Base-by-base conservation (phyloP, 2,888 invertebrate genomes). In the Liposcelis brunnea region DNA sequence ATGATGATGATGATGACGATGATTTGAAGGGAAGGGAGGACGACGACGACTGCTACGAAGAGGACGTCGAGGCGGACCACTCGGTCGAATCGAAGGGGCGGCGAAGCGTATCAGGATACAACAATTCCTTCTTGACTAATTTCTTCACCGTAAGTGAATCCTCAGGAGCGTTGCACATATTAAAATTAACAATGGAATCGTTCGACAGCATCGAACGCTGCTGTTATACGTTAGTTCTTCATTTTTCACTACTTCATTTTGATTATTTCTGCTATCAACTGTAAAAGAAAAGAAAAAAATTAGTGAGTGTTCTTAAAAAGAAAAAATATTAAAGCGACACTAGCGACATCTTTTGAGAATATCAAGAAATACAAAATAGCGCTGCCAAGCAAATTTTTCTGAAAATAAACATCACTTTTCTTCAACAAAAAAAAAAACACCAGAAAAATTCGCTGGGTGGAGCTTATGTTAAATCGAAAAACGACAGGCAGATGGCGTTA, bases 161-260 rank as follows among this genome's bases (percentile, higher is more conserved):
- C 26, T 26, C 8, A 26, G 26, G 26, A 26, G 26, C 26, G 8
- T 8, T 26, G 8, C 8, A 26, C 4, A 26, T 4, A 26, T 26
- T 26, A 26, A 26, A 6, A 26, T 26, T 26, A 26, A 26, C 5
- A 4, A 6, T 8, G 26, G 26, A 8, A 26, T 4, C 35, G 16
- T 35, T 7, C 15, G 4, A 16, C 16, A 35, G 16, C 43, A 31
- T 16, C 33, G 16, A 11, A 11, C 7, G 35, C 47, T 55, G 34
- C 70, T 71, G 57, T 73, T 77, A 61, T 83, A 80, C 47, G 86
- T 86, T 59, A 90, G 67, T 69, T 86, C 87, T 66, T 89, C 89
- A 62, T 87, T 89, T 69, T 89, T 90, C 57, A 87, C 84, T 55
- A 89, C 87, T 66, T 90, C 89, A 65, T 89, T 90, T 49, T 83